A percentile compares a stretch with the other conserved stretches of the same genome.
phyloP scores from a whole-genome alignment of 2,888 invertebrate genomes.

The Sarcophaga variegata region DNA sequence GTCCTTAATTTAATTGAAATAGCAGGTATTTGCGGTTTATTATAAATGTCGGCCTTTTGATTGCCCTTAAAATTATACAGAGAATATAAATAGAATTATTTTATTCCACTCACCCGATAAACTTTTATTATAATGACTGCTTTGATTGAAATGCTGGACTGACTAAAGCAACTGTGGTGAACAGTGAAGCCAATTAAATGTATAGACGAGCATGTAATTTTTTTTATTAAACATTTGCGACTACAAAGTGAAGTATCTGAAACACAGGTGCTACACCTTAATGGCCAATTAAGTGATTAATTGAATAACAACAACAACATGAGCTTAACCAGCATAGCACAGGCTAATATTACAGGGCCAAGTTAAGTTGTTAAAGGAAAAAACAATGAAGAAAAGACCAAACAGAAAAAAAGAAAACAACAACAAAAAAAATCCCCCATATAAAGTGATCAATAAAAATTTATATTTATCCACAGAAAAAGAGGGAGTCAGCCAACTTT shows the following conservation, averaged over 20 bases:
- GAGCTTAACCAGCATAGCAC: slow-evolving; percentile 1
- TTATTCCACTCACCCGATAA: neutral
- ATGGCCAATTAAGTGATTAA: slow-evolving; percentile 66
- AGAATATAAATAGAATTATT: neutral
- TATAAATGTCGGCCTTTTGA: neutral
- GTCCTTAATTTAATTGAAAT: neutral
- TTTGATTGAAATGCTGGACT: neutral
- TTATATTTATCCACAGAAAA: neutral
- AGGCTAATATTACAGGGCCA: neutral
- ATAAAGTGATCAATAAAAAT: slow-evolving; percentile 57
- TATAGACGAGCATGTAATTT: slow-evolving; percentile 25
- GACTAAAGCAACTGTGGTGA: neutral
- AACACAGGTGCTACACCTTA: slow-evolving; percentile 63
- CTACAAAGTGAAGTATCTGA: slow-evolving; percentile 18
- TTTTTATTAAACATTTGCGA: slow-evolving; percentile 17
- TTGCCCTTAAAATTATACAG: neutral
- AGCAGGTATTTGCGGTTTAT: neutral
- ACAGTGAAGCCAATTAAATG: slow-evolving; percentile 28
- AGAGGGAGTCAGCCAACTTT: neutral
- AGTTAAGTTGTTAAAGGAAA: too few species aligned
- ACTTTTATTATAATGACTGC: neutral
- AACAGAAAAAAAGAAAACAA: slow-evolving; percentile 5
- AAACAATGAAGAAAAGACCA: neutral
- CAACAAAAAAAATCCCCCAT: neutral
- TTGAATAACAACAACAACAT: slow-evolving; percentile 36